Evolutionary conservation across 2,888 invertebrate genomes (phyloP).

Genomic region (Drosophila siamana): DNA sequence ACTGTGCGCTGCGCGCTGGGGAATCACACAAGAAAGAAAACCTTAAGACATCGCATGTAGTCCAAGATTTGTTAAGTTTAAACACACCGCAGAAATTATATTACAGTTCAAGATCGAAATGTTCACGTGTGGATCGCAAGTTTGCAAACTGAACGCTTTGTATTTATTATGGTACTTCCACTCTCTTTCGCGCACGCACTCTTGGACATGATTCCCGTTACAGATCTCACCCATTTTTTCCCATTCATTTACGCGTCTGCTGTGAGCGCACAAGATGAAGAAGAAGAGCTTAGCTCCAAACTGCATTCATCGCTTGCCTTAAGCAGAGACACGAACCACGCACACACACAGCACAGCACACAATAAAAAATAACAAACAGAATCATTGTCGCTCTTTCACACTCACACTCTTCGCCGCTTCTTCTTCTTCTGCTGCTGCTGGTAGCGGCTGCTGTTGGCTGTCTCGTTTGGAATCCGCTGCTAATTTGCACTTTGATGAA

Average conservation of each 20-base stretch:
- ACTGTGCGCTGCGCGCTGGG: slow-evolving; percentile 14
- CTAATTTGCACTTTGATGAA: slow-evolving; percentile 82
- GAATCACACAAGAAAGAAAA: not conserved
- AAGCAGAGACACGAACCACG: slow-evolving; percentile 65
- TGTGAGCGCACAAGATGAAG: not conserved
- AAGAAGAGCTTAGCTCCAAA: slow-evolving; percentile 15
- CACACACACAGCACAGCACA: slow-evolving; percentile 26
- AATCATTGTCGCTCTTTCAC: slow-evolving; percentile 38
- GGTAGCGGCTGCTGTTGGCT: slow-evolving; percentile 28
- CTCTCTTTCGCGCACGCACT: not conserved
- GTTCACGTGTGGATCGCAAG: slow-evolving; percentile 1
- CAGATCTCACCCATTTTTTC: slow-evolving; percentile 13
- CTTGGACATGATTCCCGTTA: not conserved
- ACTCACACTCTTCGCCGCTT: slow-evolving; percentile 11
- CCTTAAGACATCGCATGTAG: not conserved
- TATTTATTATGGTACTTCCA: not conserved
- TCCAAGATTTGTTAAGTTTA: not conserved
- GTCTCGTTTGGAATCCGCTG: slow-evolving; percentile 72
- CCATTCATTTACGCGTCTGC: slow-evolving; percentile 34
- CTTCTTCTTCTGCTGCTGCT: slow-evolving; percentile 17
- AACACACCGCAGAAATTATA: too few relatives aligned
- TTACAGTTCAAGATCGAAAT: not conserved
- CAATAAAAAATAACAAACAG: slow-evolving; percentile 41
- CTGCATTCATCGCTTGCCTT: slow-evolving; percentile 32
- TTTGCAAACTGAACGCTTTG: not conserved